A percentile compares a stretch with the other conserved stretches of the same genome.
phyloP scores from a whole-genome alignment of 2,113 vertebrate species.

The Nyctereutes procyonoides region DNA sequence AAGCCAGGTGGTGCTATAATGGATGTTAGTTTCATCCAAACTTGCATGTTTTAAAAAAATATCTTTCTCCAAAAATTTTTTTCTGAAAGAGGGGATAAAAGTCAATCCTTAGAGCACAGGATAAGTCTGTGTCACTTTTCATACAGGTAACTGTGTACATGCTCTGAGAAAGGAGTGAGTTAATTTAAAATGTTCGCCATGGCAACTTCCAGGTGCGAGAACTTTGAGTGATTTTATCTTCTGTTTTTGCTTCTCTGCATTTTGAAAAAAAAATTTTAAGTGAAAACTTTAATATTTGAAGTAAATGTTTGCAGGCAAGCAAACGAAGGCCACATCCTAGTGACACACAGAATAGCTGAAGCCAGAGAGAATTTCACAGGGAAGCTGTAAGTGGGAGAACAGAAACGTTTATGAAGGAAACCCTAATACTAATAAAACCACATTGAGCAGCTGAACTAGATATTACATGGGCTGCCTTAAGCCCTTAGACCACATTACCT shows the following conservation, averaged over 20 bases:
- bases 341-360: constrained; percentile 50
- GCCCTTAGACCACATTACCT: constrained; percentile 67
- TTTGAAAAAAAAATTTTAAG: background rate
- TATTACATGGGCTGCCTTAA: constrained; percentile 64
- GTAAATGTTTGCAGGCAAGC: background rate
- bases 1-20: background rate
- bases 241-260: background rate
- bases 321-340: background rate
- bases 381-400: constrained; percentile 60
- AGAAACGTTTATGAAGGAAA: constrained; percentile 77
- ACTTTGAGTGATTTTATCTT: background rate
- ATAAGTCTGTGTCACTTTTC: background rate
- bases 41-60: background rate
- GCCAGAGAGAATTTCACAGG: constrained; percentile 70
- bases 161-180: background rate
- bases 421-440: constrained; percentile 71
- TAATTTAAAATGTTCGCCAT: background rate
- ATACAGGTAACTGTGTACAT: background rate
- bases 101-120: background rate
- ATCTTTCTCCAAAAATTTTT: background rate
- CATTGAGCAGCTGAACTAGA: constrained; percentile 29
- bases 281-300: background rate
- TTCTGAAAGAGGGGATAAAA: background rate
- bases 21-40: background rate
- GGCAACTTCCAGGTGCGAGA: background rate